Base-by-base conservation (phyloP, 2,797 vertebrate species). In the Enteromius treurensis region DNA sequence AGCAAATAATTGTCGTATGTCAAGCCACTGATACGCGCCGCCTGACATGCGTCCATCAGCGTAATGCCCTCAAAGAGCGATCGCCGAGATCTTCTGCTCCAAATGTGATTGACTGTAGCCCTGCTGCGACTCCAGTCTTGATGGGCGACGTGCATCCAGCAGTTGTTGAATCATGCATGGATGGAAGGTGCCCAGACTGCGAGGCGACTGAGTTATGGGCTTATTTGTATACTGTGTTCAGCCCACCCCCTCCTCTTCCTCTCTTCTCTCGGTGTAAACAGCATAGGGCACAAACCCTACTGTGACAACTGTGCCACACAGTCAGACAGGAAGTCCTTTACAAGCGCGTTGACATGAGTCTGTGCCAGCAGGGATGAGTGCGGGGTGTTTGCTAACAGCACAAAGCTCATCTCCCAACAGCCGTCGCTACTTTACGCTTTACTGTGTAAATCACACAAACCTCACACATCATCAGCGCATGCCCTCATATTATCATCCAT, bases 21-120 rank as follows among this genome's bases (percentile, higher is more conserved):
- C 88, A 79, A 87, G 51, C 69, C 68, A 88, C 86, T 89, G 85
- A 89, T 89, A 75, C 75, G 71, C 85, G 37, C 80, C 86, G 75
- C 85, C 84, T 91, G 91, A 92, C 91, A 91, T 83, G 70, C 23
- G 85, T 91, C 92, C 86, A 78, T 95, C 92, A 92, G 79, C 19
- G 77, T 65, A 51, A 86, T 69, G 80, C 47, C 58, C 47, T 84
- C 17, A 85, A 82, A 84, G 85, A 81, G 70, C 21, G 45, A 53
- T 51, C 77, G 85, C 75, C 1, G 79, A 87, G 86, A 85, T 88
- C 88, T 79, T 83, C 82, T 79, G 76, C 87, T 83, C 60, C 53
- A 86, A 78, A 53, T 68, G 84, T 90, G 91, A 94, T 87, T 93
- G 91, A 94, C 89, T 90, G 86, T 45, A 85, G 86, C 86, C 77